phyloP scores from a whole-genome alignment of 1,140 invertebrate genomes.

The Halesus radiatus region DNA sequence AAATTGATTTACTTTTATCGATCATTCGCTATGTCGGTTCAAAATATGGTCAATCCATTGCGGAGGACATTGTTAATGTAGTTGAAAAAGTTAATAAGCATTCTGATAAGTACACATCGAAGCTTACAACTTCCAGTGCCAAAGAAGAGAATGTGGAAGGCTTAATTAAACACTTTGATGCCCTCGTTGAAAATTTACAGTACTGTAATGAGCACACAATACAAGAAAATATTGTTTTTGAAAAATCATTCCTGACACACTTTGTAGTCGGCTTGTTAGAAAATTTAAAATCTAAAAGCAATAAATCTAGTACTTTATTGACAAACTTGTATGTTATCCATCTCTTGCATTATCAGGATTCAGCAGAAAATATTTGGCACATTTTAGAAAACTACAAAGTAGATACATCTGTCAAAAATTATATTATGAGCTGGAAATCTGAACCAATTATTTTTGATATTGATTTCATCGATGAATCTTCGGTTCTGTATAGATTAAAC shows the following conservation, averaged over 20 bases:
- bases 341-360: constrained; percentile 66
- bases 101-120: constrained; percentile 37
- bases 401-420: constrained; percentile 63
- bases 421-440: constrained; percentile 63
- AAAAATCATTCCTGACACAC: constrained; percentile 62
- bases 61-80: constrained; percentile 63
- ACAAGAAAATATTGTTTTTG: constrained; percentile 63
- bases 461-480: constrained; percentile 54
- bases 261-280: constrained; percentile 67
- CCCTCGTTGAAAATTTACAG: constrained; percentile 63
- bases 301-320: constrained; percentile 63
- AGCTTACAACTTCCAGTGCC: constrained; percentile 1
- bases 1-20: constrained; percentile 79
- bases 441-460: constrained; percentile 60
- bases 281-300: constrained; percentile 62
- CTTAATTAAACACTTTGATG: constrained; percentile 62
- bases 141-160: constrained; percentile 60
- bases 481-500: constrained; percentile 48
- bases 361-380: constrained; percentile 58
- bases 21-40: constrained; percentile 62
- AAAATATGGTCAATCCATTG: constrained; percentile 62
- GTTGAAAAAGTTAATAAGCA: constrained; percentile 44
- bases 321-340: constrained; percentile 63
- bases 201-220: constrained; percentile 58
- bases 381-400: constrained; percentile 64